Percentiles rank a stretch among this genome's conserved stretches.
Evolutionary conservation across 2,797 vertebrate genomes (phyloP).

Genomic region (Urosaurus nigricauda): DNA sequence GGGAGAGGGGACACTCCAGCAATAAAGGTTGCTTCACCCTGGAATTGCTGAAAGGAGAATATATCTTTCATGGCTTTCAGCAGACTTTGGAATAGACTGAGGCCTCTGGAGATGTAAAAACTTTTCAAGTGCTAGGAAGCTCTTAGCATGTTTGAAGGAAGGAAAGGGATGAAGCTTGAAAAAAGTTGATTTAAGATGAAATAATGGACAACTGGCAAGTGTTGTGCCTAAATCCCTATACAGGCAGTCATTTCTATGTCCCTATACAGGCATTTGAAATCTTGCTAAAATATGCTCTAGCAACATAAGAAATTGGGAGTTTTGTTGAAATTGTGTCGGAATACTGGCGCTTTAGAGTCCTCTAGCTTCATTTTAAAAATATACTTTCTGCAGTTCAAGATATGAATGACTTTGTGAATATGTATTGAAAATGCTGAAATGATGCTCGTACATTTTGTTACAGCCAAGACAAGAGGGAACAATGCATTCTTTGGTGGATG

Average conservation of each 20-base stretch:
- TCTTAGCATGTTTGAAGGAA: slow-evolving; percentile 4
- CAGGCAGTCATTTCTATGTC: not conserved
- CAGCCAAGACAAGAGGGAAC: not conserved
- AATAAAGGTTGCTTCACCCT: not conserved
- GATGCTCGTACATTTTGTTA: not conserved
- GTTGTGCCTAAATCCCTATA: too few relatives aligned
- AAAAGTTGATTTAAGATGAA: not conserved
- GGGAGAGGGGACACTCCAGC: too few relatives aligned
- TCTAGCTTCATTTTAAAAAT: too few relatives aligned
- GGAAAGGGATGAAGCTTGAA: not conserved
- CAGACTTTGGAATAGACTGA: not conserved
- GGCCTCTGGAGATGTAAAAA: not conserved
- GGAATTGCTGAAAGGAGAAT: not conserved
- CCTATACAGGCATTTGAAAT: not conserved
- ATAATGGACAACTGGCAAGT: not conserved
- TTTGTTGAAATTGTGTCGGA: not conserved
- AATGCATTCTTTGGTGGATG: too few relatives aligned
- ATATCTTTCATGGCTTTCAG: not conserved
- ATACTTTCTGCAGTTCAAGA: not conserved
- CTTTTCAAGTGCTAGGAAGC: not conserved
- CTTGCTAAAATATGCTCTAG: not conserved
- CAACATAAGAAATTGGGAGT: not conserved
- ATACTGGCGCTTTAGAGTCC: not conserved
- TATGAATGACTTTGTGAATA: not conserved
- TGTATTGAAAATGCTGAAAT: not conserved